A percentile compares a stretch with the other conserved stretches of the same genome.
phyloP scores from a whole-genome alignment of 2,888 invertebrate genomes.

The Neoascia interrupta region DNA sequence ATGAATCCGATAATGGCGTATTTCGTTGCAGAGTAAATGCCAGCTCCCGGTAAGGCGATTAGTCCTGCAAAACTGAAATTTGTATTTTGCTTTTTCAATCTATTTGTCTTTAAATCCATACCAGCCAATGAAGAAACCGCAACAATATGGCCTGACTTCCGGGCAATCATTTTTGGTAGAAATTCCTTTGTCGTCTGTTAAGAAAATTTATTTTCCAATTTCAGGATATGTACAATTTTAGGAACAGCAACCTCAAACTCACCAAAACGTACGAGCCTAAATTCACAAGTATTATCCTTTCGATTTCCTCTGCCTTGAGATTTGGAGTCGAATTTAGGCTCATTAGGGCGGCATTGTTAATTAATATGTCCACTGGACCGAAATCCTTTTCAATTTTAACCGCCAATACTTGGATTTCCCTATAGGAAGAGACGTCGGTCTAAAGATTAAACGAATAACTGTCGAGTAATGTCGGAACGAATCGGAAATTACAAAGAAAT shows the following conservation, averaged over 20 bases:
- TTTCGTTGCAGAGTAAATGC: slow-evolving; percentile 80
- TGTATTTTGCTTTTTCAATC: background rate
- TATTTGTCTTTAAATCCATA: slow-evolving; percentile 47
- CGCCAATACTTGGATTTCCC: slow-evolving; percentile 76
- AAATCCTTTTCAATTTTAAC: slow-evolving; percentile 77
- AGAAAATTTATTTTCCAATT: background rate
- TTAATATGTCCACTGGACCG: slow-evolving; percentile 79
- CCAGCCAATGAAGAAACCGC: slow-evolving; percentile 80
- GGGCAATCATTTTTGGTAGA: slow-evolving; percentile 79
- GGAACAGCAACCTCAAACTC: slow-evolving; percentile 49
- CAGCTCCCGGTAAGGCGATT: slow-evolving; percentile 76
- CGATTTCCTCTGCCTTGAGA: slow-evolving; percentile 78
- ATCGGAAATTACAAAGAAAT: slow-evolving; percentile 56
- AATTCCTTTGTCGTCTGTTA: slow-evolving; percentile 79
- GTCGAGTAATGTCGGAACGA: slow-evolving; percentile 59
- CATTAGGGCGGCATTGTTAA: slow-evolving; percentile 80
- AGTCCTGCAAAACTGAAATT: slow-evolving; percentile 72
- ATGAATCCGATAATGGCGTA: slow-evolving; percentile 80
- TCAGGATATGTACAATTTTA: background rate
- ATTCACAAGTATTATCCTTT: slow-evolving; percentile 79
- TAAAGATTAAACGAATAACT: slow-evolving; percentile 70
- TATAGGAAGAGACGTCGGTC: slow-evolving; percentile 78
- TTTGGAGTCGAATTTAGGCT: slow-evolving; percentile 78
- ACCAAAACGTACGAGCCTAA: slow-evolving; percentile 80
- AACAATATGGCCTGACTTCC: slow-evolving; percentile 80